Evolutionary conservation across 2,797 vertebrate genomes (phyloP), one percentile per base, ranked within the genome.

Genomic region (Nannoperca obscura): DNA sequence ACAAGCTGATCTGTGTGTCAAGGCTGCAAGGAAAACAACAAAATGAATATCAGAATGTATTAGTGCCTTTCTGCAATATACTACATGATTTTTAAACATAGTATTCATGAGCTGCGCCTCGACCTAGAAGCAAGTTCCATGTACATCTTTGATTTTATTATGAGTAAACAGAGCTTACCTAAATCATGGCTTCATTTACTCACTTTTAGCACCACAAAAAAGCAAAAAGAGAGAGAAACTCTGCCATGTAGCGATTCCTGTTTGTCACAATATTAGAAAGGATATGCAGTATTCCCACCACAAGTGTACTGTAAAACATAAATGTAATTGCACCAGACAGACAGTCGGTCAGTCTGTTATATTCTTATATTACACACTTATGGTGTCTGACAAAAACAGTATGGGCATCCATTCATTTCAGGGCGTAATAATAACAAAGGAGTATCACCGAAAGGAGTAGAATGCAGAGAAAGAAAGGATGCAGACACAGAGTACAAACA

Each of bases 401-500:
- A 54, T 5, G 14, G 15, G 15, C 57, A 59, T 74, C 49, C 7
- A 60, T 57, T 49, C 15, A 50, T 63, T 80, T 70, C 27, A 19
- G 1, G 20, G 7, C 58, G 57, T 47, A 20, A 47, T 27, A 59
- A 17, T n/a, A 72, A 57, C 44, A 67, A 40, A 71, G 22, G 17
- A 22, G 8, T 13, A 22, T 55, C 7, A 24, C 1, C 6, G 20
- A 24, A 79, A 44, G 13, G 40, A 60, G 44, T 6, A 9, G 24
- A 30, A 50, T 53, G 4, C 24, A 50, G 46, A 58, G n/a, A 62
- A 20, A 13, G 20, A 6, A 34, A 17, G 19, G 9, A 55, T 20
- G 13, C 19, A 72, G 65, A 63, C 40, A 36, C 12, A 40, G 27
- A 65, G 61, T 20, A 17, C 55, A 79, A 62, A 65, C 20, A 38